Conservation (phyloP, 92 coral and sea anemone species). For the Zoanthus sociatus region DNA sequence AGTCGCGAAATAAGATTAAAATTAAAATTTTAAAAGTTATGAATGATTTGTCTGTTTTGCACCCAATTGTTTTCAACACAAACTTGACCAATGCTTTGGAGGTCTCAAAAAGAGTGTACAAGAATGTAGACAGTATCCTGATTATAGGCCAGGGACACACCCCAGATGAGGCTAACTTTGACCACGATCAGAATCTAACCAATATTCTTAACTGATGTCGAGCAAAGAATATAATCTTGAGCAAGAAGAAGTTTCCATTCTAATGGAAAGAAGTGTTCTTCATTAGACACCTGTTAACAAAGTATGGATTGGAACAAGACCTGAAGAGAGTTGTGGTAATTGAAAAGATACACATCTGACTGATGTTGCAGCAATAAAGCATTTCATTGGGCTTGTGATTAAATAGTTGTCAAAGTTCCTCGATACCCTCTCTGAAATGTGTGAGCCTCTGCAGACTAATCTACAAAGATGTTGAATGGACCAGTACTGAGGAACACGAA, state of each 20-base stretch:
- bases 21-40: no score
- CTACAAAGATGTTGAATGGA: constrained; percentile 49
- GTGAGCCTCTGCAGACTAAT: constrained; percentile 60
- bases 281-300: constrained; percentile 54
- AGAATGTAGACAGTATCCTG: constrained; percentile 63
- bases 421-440: constrained; percentile 37
- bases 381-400: constrained; percentile 63
- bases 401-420: constrained; percentile 53
- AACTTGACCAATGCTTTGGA: constrained; percentile 48
- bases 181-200: constrained; percentile 55
- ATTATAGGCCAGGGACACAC: constrained; percentile 53
- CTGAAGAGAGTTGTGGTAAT: constrained; percentile 62
- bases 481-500: constrained; percentile 57
- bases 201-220: constrained; percentile 47
- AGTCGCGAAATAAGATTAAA: no score
- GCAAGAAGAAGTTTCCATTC: constrained; percentile 52
- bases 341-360: constrained; percentile 37
- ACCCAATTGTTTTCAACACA: constrained; percentile 51
- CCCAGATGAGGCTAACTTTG: constrained; percentile 9
- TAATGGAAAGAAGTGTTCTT: not conserved
- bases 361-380: constrained; percentile 39
- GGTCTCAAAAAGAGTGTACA: constrained; percentile 42
- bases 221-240: constrained; percentile 50
- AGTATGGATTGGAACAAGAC: constrained; percentile 67
- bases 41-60: constrained; percentile 4